A percentile compares a stretch with the other conserved stretches of the same genome.
Evolutionary conservation across 2,797 vertebrate species (phyloP).

Genomic region (Oryzias sinensis): DNA sequence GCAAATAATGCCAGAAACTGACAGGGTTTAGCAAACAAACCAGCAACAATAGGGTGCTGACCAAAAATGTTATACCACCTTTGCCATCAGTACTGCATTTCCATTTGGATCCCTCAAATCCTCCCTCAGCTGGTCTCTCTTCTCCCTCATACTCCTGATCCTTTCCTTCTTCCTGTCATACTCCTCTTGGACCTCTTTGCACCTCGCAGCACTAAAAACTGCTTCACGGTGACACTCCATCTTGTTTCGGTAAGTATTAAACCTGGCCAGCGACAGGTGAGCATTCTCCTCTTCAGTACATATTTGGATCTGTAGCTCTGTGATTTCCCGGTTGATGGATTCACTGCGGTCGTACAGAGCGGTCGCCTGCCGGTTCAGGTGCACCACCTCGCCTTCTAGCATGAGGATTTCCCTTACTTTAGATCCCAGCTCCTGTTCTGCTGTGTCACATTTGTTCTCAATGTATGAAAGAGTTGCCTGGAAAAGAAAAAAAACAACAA

Average conservation of each 20-base stretch:
- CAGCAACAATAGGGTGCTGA: not conserved
- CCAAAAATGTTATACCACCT: constrained; percentile 44
- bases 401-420: constrained; percentile 34
- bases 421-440: constrained; percentile 41
- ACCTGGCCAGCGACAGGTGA: constrained; percentile 3
- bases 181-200: constrained; percentile 43
- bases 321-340: constrained; percentile 41
- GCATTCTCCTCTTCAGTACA: constrained; percentile 48
- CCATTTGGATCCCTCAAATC: constrained; percentile 67
- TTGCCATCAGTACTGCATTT: constrained; percentile 39
- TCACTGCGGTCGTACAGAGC: constrained; percentile 29
- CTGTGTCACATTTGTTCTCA: constrained; percentile 22
- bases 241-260: constrained; percentile 55
- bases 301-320: constrained; percentile 34
- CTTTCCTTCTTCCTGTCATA: constrained; percentile 54
- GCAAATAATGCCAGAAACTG: constrained; percentile 7
- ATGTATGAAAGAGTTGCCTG: constrained; percentile 56
- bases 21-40: not conserved
- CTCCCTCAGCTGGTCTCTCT: constrained; percentile 54
- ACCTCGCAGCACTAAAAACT: constrained; percentile 29
- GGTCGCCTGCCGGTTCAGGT: constrained; percentile 23
- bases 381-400: constrained; percentile 50
- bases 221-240: constrained; percentile 62
- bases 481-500: not conserved
- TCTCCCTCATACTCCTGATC: constrained; percentile 44